Base-by-base conservation (phyloP, 1,140 invertebrate species). In the Dendrolimus kikuchii region DNA sequence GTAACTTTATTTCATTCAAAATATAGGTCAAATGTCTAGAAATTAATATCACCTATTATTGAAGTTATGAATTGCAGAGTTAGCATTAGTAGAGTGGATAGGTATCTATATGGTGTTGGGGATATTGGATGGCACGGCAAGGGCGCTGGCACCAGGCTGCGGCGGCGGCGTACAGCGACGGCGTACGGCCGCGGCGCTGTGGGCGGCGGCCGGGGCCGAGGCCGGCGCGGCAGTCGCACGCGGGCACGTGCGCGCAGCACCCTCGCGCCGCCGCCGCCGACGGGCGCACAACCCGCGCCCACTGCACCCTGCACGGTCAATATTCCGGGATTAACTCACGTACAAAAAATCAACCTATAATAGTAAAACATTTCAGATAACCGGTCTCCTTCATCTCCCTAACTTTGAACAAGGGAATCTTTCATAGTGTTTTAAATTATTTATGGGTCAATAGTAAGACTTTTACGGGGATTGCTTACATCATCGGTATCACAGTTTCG, bases 241-340 rank as follows among this genome's bases (percentile, higher is more conserved):
- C 81, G 71, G 71, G 67, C 75, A 79, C 76, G 74, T 81, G 80
- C 83, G 78, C 77, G 78, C 61, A 74, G 65, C 75, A 69, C 68
- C 74, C 59, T 71, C 71, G 75, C 74, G 72, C 76, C 70, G 70
- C 65, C 62, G 60, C 61, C 43, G 43, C 54, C 60, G 40, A 7
- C 46, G 38, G 59, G 48, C 55, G 58, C 59, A 54, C 55, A 47
- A 65, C 71, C 68, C 70, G 71, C 63, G 77, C 75, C 77, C 68
- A 66, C 52, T 46, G 52, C 56, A 58, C 65, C 68, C 55, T 53
- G 68, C 51, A 61, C 65, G 75, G 66, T 77, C 70, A 73, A 77
- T 77, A 81, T 70, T 66, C 60, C 62, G 51, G 49, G 52, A 57
- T 46, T 47, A 66, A 65, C 61, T 50, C 8, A 40, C 23, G 23